Conservation (phyloP, 1,140 invertebrate genomes). For the Oryzaephilus surinamensis region DNA sequence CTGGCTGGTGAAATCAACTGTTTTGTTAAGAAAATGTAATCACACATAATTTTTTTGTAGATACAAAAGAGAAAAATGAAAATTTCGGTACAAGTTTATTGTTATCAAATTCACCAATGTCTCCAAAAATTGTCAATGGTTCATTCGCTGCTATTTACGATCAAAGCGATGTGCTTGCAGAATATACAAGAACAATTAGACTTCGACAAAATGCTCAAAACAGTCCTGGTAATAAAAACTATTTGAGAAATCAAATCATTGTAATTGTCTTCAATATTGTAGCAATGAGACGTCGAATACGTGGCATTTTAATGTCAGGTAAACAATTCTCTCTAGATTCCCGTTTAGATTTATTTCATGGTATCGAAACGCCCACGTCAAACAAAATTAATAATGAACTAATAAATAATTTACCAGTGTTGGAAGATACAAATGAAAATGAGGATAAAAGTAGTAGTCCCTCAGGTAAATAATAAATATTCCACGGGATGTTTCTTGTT, state of each 20-base stretch:
- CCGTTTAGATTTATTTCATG: slow-evolving; percentile 80
- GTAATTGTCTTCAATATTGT: not conserved
- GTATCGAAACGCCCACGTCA: slow-evolving; percentile 36
- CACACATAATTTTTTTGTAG: slow-evolving; percentile 36
- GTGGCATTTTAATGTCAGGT: slow-evolving; percentile 79
- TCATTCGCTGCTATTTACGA: slow-evolving; percentile 94
- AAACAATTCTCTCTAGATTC: slow-evolving; percentile 85
- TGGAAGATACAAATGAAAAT: slow-evolving; percentile 39
- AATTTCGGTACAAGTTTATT: slow-evolving; percentile 89
- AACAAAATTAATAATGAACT: slow-evolving; percentile 33
- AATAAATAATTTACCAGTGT: too few relatives aligned
- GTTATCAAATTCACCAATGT: slow-evolving; percentile 90
- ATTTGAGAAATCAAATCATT: not conserved
- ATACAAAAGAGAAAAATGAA: slow-evolving; percentile 69
- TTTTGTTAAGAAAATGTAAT: not conserved
- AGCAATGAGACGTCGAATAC: slow-evolving; percentile 71
- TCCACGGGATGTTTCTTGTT: too few relatives aligned
- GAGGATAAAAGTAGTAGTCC: slow-evolving; percentile 24
- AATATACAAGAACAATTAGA: slow-evolving; percentile 62
- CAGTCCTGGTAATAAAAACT: slow-evolving; percentile 55
- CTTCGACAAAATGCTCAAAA: slow-evolving; percentile 57
- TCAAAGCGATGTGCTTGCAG: slow-evolving; percentile 69
- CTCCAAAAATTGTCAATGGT: slow-evolving; percentile 93
- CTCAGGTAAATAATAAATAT: slow-evolving; percentile 19
- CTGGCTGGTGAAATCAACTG: not conserved